phyloP scores from a whole-genome alignment of 2,113 vertebrate species.

The Melospiza georgiana region DNA sequence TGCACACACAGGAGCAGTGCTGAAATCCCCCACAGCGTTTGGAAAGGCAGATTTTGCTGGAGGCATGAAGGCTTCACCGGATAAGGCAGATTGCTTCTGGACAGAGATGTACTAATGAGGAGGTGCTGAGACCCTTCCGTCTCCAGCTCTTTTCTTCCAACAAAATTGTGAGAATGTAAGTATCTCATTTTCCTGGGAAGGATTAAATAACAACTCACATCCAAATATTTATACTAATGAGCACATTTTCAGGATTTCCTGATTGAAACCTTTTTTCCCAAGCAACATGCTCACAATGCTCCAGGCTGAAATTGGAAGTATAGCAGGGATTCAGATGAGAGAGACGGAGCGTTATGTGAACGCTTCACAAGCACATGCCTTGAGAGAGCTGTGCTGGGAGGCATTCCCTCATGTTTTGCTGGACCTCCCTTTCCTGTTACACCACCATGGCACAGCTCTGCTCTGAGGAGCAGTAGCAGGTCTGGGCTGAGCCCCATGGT shows the following conservation, averaged over 20 bases:
- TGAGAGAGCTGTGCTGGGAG: not conserved
- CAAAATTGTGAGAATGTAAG: not conserved
- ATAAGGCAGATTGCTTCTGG: not conserved
- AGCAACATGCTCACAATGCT: not conserved
- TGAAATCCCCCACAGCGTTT: rapidly evolving
- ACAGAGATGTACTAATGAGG: not conserved
- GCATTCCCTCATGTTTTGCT: rapidly evolving
- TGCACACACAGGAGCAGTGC: not conserved
- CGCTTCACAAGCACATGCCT: not conserved
- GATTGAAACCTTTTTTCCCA: not conserved
- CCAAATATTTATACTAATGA: constrained; percentile 4
- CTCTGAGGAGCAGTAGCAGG: not conserved
- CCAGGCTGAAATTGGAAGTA: not conserved
- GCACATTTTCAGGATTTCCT: not conserved
- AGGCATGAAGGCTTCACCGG: rapidly evolving
- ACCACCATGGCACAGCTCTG: rapidly evolving
- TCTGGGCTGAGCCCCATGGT: not conserved
- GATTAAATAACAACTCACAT: not conserved
- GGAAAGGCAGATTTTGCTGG: not conserved
- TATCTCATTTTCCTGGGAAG: not conserved
- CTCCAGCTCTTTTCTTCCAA: not conserved
- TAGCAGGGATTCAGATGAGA: not conserved
- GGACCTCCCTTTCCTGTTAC: not conserved
- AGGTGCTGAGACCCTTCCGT: not conserved
- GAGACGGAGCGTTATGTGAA: not conserved